phyloP scores from a whole-genome alignment of 2,888 invertebrate genomes.

The Dromius quadrimaculatus region DNA sequence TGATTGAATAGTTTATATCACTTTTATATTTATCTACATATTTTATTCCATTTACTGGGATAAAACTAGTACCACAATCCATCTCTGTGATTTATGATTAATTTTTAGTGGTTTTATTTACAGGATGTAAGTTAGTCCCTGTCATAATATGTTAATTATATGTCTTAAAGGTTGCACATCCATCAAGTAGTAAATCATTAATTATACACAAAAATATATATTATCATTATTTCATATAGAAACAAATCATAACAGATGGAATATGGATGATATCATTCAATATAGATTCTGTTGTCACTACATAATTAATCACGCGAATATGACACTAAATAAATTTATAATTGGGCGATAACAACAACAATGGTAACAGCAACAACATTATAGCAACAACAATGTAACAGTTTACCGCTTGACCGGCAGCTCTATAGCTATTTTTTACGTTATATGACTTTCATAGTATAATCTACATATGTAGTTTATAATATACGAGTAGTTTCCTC shows the following conservation, averaged over 20 bases:
- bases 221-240: constrained; percentile 36
- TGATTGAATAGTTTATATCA: too few relatives aligned
- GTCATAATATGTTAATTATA: constrained; percentile 42
- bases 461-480: constrained; percentile 27
- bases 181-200: constrained; percentile 36
- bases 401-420: constrained; percentile 43
- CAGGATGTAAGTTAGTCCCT: constrained; percentile 43
- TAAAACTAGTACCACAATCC: constrained; percentile 48
- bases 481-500: constrained; percentile 21
- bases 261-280: constrained; percentile 21
- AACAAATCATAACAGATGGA: constrained; percentile 14
- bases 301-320: constrained; percentile 19
- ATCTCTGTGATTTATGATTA: constrained; percentile 40
- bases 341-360: constrained; percentile 63
- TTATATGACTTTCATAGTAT: constrained; percentile 30
- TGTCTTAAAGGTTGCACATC: constrained; percentile 37
- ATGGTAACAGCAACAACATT: constrained; percentile 66
- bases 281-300: constrained; percentile 43
- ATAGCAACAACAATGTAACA: constrained; percentile 64
- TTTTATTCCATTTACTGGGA: constrained; percentile 5
- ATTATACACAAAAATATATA: constrained; percentile 45
- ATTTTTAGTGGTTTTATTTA: constrained; percentile 49
- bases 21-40: neutral
- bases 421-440: constrained; percentile 45
- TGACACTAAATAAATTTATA: constrained; percentile 47